Evolutionary conservation across 2,888 invertebrate genomes (phyloP).

Genomic region (Stegana nigrithorax): DNA sequence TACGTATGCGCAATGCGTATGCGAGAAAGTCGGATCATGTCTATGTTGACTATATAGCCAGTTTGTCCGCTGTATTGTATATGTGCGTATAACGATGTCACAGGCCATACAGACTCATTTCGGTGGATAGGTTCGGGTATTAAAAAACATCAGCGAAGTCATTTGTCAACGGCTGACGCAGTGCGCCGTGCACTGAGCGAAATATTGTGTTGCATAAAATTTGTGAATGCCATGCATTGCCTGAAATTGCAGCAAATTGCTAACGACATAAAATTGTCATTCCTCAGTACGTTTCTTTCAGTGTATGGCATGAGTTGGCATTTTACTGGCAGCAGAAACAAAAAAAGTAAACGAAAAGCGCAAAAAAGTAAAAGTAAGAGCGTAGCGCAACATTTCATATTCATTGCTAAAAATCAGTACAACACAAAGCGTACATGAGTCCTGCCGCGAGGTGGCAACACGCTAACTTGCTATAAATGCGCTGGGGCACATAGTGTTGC

Average conservation of each 20-base stretch:
- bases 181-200: not conserved
- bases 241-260: too few relatives aligned
- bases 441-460: slow-evolving; percentile 26
- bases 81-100: slow-evolving; percentile 33
- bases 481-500: not conserved
- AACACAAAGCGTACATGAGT: slow-evolving; percentile 43
- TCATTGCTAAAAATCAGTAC: slow-evolving; percentile 55
- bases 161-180: slow-evolving; percentile 48
- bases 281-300: too few relatives aligned
- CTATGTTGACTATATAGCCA: not conserved
- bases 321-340: not conserved
- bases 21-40: not conserved
- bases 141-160: slow-evolving; percentile 58
- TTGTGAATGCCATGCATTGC: too few relatives aligned
- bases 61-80: not conserved
- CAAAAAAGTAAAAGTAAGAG: not conserved
- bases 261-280: too few relatives aligned
- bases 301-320: not conserved
- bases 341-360: slow-evolving; percentile 20
- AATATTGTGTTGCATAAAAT: too few relatives aligned
- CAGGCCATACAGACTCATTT: slow-evolving; percentile 33
- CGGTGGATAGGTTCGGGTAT: slow-evolving; percentile 47
- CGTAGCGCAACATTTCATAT: slow-evolving; percentile 44
- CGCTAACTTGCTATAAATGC: slow-evolving; percentile 41
- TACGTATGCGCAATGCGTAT: slow-evolving; percentile 45